Evolutionary conservation across 2,797 vertebrate species (phyloP).

Genomic region (Periophthalmus magnuspinnatus): DNA sequence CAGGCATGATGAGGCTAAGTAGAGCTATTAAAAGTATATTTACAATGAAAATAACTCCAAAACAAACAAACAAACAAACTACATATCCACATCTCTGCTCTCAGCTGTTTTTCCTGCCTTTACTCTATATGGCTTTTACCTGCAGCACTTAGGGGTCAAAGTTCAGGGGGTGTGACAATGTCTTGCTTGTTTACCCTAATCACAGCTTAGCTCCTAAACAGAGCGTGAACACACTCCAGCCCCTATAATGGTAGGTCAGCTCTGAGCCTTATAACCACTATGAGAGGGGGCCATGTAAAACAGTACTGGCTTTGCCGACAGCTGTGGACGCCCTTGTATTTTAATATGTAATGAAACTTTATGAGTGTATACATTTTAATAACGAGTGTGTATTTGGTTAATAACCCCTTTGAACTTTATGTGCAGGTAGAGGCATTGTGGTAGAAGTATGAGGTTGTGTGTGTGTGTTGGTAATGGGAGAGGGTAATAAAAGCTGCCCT

Average conservation of each 20-base stretch:
- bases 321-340: slow-evolving; percentile 24
- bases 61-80: not conserved
- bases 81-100: not conserved
- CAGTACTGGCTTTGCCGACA: slow-evolving; percentile 21
- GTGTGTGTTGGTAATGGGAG: slow-evolving; percentile 62
- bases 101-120: slow-evolving; percentile 26
- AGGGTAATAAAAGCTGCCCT: slow-evolving; percentile 73
- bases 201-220: slow-evolving; percentile 59
- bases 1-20: not conserved
- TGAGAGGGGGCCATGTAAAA: slow-evolving; percentile 40
- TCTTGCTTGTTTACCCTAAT: slow-evolving; percentile 67
- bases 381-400: not conserved
- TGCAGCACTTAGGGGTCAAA: slow-evolving; percentile 49
- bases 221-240: slow-evolving; percentile 54
- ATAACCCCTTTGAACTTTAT: slow-evolving; percentile 13
- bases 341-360: slow-evolving; percentile 12
- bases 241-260: slow-evolving; percentile 55
- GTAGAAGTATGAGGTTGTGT: slow-evolving; percentile 33
- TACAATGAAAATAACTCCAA: not conserved
- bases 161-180: slow-evolving; percentile 52
- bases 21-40: not conserved
- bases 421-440: slow-evolving; percentile 53
- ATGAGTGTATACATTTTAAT: slow-evolving; percentile 14
- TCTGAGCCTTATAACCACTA: slow-evolving; percentile 41
- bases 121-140: slow-evolving; percentile 44